Base-by-base conservation (phyloP, 2,113 vertebrate genomes). In the Sterrhoptilus dennistouni region DNA sequence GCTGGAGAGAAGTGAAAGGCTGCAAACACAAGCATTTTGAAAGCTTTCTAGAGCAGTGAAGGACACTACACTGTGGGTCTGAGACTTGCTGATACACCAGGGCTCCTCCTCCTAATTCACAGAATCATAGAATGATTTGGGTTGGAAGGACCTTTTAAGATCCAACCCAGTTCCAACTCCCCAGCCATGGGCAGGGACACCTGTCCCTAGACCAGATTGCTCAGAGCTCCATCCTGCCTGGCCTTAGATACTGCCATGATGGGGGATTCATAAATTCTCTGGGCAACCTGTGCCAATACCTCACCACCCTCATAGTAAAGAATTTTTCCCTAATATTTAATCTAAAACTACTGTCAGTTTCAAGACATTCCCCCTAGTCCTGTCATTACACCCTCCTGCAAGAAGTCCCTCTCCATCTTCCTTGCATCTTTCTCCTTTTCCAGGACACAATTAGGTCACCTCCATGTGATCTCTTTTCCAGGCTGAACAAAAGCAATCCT, bases 381-480 rank as follows among this genome's bases (percentile, higher is more conserved):
- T 69, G 18, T 31, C 12, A 33, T 38, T 56, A 63, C 1, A 33
- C 11, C 4, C 40, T 54, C 21, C 23, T 35, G 24, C 31, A 40
- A 54, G 35, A 61, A 36, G 56, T 23, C 35, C 11, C n/a, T 54
- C n/a, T 83, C 24, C 5, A 56, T 42, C 25, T 35, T 75, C 45
- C 45, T 29, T 47, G 24, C 35, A 57, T 49, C 23, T 75, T 68
- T 68, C 29, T 82, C 31, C 24, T 65, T 65, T 53, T 79, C 25
- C 5, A 4, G 14, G 47, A n/a, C 17, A 31, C 18, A 63, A 47
- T 42, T 42, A 56, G 14, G 12, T 33, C 21, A 70, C 10, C n/a
- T 22, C n/a, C 9, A 8, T 38, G 28, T 7, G 0, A 0, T 54
- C 29, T 54, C 47, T 49, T 49, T 76, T 63, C 23, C 40, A 56